Evolutionary conservation across 2,888 invertebrate genomes (phyloP), one percentile per base, ranked within the genome.

Genomic region (Agrochola lychnidis): DNA sequence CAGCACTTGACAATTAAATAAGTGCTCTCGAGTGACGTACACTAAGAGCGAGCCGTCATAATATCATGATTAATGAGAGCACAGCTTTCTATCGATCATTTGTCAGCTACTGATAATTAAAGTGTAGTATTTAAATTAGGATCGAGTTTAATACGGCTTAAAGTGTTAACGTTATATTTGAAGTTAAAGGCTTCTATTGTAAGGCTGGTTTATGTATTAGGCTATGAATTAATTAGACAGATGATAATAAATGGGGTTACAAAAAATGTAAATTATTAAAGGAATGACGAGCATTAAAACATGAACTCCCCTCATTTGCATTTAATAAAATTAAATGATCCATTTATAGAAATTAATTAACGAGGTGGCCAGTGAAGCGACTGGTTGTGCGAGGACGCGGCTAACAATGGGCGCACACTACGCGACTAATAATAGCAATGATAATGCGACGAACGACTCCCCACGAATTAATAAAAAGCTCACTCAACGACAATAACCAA

Each of bases 241-340:
- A 83, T 77, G 75, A 79, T 88, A 82, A 88, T 87, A 84, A 89
- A 91, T 89, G 82, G 79, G 78, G 74, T 71, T 48, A 68, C 56
- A 79, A 79, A 87, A 78, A 84, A 87, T 86, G 90, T 91, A 88
- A 92, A 93, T 94, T 90, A 93, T 92, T 81, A 85, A 84, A 87
- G 73, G 87, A 90, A 89, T 91, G 90, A 91, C 87, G 89, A 89
- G 88, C 89, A 92, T 92, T 89, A 90, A 51, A 91, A 88, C 90
- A 91, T 87, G 87, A 90, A 93, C 94, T 94, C 94, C 96, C 94
- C 94, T 95, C 92, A 96, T 96, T 96, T 96, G 94, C 94, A 96
- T 96, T 96, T 95, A 95, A 96, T 96, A 92, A 96, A 96, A 96
- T 96, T 96, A 96, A 96, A 96, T 96, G 96, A 96, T 96, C 93